Evolutionary conservation across 2,797 vertebrate genomes (phyloP).

Genomic region (Channallabes apus): DNA sequence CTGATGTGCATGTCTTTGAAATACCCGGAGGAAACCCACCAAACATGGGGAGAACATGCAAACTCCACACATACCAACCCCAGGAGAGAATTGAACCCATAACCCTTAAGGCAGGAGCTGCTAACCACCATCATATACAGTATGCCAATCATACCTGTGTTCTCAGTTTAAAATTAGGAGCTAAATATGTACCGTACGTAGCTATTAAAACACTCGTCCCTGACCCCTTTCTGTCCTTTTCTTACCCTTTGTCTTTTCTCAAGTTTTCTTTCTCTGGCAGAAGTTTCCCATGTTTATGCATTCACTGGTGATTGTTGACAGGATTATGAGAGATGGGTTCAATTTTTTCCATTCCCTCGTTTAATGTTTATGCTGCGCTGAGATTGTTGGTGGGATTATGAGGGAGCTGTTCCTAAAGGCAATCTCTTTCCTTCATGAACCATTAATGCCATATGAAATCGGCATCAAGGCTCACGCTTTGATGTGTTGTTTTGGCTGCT

Average conservation of each 20-base stretch:
- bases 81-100: no score
- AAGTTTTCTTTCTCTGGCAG: constrained; percentile 71
- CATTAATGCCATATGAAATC: constrained; percentile 94
- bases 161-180: background rate
- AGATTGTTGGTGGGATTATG: constrained; percentile 88
- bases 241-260: constrained; percentile 42
- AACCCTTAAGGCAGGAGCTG: no score
- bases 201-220: background rate
- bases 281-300: constrained; percentile 80
- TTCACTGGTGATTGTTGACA: constrained; percentile 80
- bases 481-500: constrained; percentile 95
- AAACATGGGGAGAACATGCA: no score
- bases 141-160: background rate
- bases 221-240: constrained; percentile 20
- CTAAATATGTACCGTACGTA: background rate
- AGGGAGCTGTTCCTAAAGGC: constrained; percentile 85
- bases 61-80: no score
- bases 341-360: constrained; percentile 69
- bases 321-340: constrained; percentile 85
- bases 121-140: no score
- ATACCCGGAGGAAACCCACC: no score
- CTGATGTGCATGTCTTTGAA: no score
- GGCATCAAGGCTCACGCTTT: constrained; percentile 93
- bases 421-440: constrained; percentile 95
- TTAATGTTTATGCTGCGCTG: constrained; percentile 82